Conservation (phyloP, 2,113 vertebrate species). For the Vanacampus margaritifer region DNA sequence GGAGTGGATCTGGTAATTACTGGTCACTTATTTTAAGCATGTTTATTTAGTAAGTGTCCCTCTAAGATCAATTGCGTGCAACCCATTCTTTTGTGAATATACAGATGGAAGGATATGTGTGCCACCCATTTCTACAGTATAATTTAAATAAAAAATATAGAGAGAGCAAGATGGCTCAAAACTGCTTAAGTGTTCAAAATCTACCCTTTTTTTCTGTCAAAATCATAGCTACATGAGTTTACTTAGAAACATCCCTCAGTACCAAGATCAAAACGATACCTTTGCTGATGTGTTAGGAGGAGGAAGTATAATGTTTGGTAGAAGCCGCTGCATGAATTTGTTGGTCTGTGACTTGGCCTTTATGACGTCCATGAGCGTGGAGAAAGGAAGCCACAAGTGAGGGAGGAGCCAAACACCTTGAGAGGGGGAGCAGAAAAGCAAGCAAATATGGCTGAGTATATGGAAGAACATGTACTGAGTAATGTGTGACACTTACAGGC, state of each 20-base stretch:
- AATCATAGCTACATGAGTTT: too few relatives aligned
- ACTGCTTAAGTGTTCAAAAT: too few relatives aligned
- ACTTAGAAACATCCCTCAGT: background rate
- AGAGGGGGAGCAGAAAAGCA: slow-evolving; percentile 14
- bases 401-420: slow-evolving; percentile 57
- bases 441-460: background rate
- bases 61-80: too few relatives aligned
- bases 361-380: slow-evolving; percentile 18
- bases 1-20: background rate
- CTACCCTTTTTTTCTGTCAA: too few relatives aligned
- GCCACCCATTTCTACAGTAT: too few relatives aligned
- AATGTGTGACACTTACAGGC: slow-evolving; percentile 49
- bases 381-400: slow-evolving; percentile 30
- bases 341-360: slow-evolving; percentile 28
- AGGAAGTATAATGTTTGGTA: slow-evolving; percentile 1
- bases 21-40: background rate
- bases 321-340: slow-evolving; percentile 4
- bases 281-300: slow-evolving; percentile 24
- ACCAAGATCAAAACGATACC: slow-evolving; percentile 31
- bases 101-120: too few relatives aligned
- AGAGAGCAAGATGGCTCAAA: too few relatives aligned
- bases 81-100: too few relatives aligned
- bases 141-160: too few relatives aligned
- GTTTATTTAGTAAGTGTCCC: too few relatives aligned
- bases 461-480: background rate